Base-by-base conservation (phyloP, 2,113 vertebrate genomes). In the Nesoenas mayeri region DNA sequence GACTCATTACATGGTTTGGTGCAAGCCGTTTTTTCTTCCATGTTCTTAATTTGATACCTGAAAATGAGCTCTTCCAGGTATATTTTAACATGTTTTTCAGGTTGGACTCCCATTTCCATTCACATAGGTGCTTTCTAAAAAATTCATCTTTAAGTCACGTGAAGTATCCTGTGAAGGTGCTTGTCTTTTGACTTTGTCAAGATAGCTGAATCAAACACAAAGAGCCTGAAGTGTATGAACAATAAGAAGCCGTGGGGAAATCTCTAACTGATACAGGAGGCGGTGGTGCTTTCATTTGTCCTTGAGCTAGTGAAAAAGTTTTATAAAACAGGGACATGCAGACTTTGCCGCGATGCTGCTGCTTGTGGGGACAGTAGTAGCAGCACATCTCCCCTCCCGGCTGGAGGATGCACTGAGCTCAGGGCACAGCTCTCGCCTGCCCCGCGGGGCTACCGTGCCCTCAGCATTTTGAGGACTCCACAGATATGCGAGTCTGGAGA, bases 361-460 rank as follows among this genome's bases (percentile, higher is more conserved):
- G 48, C 42, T 82, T 1, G 0, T 8, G 18, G 32, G n/a, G 65
- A 14, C 22, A 7, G 12, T 62, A 67, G 47, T 38, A n/a, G 62
- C 53, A 69, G 38, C 53, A 86, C 44, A n/a, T 70, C 40, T 28
- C 14, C 1, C 14, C 25, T 20, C 40, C 16, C 8, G 38, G 61
- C 70, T 85, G 65, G 24, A 74, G 47, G 70, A 20, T 29, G 54
- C 1, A 4, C 40, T 77, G 1, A 1, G 44, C 54, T 31, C 50
- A 19, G 47, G 25, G 60, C 40, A 44, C n/a, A 24, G 67, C 42
- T 60, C 26, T 70, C 18, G 0, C 13, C 1, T 18, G 40, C 34
- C 25, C 57, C 24, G 1, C 2, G 0, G 4, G 12, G 24, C 15
- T 7, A 15, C 17, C 34, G 51, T 65, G 65, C 26, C 26, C 70